Evolutionary conservation across 2,888 invertebrate species (phyloP).

Genomic region (Lasioglossum morio): DNA sequence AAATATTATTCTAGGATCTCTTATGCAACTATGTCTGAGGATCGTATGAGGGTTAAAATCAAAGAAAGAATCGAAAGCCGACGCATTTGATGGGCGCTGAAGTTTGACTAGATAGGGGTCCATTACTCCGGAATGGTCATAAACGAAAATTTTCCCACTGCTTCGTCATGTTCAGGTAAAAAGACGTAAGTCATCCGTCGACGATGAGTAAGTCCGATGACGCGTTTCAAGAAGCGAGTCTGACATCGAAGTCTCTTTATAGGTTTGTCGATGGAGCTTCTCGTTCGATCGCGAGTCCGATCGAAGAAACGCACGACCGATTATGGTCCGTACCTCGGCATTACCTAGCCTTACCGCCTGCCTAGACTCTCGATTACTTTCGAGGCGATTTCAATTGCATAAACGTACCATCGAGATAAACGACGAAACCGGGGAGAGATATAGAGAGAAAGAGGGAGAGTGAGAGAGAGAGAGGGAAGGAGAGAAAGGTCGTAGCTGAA

Average conservation of each 20-base stretch:
- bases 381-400: background rate
- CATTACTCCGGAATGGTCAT: no score
- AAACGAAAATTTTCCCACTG: background rate
- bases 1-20: no score
- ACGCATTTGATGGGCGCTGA: no score
- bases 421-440: background rate
- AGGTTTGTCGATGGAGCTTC: background rate
- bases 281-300: no score
- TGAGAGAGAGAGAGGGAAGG: background rate
- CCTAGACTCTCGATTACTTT: background rate
- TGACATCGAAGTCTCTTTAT: background rate
- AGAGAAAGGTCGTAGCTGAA: background rate
- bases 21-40: no score
- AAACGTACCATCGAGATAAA: slow-evolving; percentile 1
- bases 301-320: background rate
- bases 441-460: background rate
- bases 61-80: no score
- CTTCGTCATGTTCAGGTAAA: background rate
- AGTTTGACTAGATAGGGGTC: no score
- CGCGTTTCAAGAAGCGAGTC: background rate
- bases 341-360: background rate
- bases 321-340: background rate
- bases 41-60: no score
- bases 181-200: background rate
- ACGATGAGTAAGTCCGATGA: background rate